phyloP scores from a whole-genome alignment of 2,888 invertebrate species.

The Spodoptera picta region DNA sequence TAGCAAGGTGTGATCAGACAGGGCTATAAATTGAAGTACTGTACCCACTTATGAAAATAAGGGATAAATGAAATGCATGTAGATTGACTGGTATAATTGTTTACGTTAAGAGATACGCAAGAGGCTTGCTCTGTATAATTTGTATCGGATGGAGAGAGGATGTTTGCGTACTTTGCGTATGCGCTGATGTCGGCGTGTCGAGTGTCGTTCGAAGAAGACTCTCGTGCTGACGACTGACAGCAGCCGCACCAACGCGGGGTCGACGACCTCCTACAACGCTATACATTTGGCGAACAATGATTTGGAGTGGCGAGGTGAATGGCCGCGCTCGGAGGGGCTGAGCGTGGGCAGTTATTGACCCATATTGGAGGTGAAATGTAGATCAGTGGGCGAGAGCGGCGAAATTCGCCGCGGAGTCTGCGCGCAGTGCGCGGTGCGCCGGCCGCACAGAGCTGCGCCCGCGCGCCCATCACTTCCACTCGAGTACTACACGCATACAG shows the following conservation, averaged over 20 bases:
- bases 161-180: slow-evolving; percentile 81
- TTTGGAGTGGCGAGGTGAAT: slow-evolving; percentile 88
- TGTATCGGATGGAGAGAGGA: slow-evolving; percentile 68
- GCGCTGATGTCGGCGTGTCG: slow-evolving; percentile 75
- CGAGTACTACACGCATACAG: slow-evolving; percentile 34
- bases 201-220: slow-evolving; percentile 85
- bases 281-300: slow-evolving; percentile 89
- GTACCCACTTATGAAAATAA: slow-evolving; percentile 1
- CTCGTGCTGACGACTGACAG: slow-evolving; percentile 70
- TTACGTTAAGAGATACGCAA: slow-evolving; percentile 52
- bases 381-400: slow-evolving; percentile 89
- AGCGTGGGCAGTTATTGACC: slow-evolving; percentile 89
- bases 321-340: slow-evolving; percentile 86
- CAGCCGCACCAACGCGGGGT: slow-evolving; percentile 78
- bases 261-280: slow-evolving; percentile 81
- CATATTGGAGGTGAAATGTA: slow-evolving; percentile 89
- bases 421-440: slow-evolving; percentile 58
- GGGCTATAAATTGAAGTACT: background rate
- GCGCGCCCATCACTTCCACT: slow-evolving; percentile 26
- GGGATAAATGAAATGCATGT: slow-evolving; percentile 8
- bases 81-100: slow-evolving; percentile 48
- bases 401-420: slow-evolving; percentile 83
- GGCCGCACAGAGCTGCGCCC: slow-evolving; percentile 41
- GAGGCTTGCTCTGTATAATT: slow-evolving; percentile 51
- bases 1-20: too few species aligned